Evolutionary conservation across 2,113 vertebrate genomes (phyloP).

Genomic region (Trachemys scripta): DNA sequence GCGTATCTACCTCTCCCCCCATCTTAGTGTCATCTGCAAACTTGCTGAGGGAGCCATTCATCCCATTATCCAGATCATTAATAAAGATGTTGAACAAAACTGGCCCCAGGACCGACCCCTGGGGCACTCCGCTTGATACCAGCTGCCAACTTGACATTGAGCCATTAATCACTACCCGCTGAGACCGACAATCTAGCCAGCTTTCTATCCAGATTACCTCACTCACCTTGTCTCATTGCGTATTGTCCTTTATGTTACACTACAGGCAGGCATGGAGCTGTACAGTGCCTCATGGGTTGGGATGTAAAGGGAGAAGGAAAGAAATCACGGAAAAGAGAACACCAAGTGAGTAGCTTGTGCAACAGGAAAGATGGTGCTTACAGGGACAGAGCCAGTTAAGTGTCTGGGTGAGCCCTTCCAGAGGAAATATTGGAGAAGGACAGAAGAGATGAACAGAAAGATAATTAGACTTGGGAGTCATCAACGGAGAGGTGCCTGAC

Average conservation of each 20-base stretch:
- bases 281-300: background rate
- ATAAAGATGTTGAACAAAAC: too few relatives aligned
- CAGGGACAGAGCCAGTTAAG: background rate
- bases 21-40: too few relatives aligned
- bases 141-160: too few relatives aligned
- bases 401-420: background rate
- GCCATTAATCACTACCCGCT: too few relatives aligned
- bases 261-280: background rate
- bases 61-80: too few relatives aligned
- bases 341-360: background rate
- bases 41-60: too few relatives aligned
- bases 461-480: background rate
- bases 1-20: too few relatives aligned
- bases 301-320: background rate
- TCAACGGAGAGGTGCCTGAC: background rate
- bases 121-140: too few relatives aligned
- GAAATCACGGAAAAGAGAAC: background rate
- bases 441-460: background rate
- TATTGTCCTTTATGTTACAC: background rate
- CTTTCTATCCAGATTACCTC: too few relatives aligned
- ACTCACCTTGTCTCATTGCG: background rate
- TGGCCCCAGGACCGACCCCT: too few relatives aligned
- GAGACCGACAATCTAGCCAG: too few relatives aligned
- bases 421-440: background rate
- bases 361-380: background rate